Evolutionary conservation across 1,140 invertebrate species (phyloP).

Genomic region (Grapholita molesta): DNA sequence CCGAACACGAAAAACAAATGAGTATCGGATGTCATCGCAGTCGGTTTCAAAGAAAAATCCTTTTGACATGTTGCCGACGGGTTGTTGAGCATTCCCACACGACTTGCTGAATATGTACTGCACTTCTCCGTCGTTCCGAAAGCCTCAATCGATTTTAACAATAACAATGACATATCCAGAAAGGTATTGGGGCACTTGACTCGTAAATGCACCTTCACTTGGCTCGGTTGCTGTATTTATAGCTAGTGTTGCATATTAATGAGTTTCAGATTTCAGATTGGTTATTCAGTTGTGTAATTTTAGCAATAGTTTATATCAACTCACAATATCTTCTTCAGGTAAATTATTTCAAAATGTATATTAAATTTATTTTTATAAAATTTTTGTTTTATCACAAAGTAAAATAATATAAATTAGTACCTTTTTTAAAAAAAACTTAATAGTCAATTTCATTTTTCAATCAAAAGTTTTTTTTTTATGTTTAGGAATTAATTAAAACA

Average conservation of each 20-base stretch:
- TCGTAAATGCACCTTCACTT: not conserved
- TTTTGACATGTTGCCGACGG: constrained; percentile 62
- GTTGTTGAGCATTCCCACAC: constrained; percentile 72
- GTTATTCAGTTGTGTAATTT: not conserved
- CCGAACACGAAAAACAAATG: constrained; percentile 37
- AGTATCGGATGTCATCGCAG: constrained; percentile 55
- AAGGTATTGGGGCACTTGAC: not conserved
- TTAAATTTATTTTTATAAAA: not conserved
- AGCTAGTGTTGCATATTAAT: not conserved
- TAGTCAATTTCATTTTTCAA: not conserved
- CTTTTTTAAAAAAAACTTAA: constrained; percentile 28
- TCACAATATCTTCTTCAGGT: not conserved
- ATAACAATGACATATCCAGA: constrained; percentile 22
- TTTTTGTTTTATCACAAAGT: not conserved
- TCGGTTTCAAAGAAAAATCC: constrained; percentile 57
- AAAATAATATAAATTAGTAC: not conserved
- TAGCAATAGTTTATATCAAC: not conserved
- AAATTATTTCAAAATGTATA: not conserved
- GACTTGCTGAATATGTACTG: constrained; percentile 49
- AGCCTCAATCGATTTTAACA: constrained; percentile 32
- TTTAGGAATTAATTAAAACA: constrained; percentile 29
- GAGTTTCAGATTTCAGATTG: not conserved
- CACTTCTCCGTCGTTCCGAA: constrained; percentile 54
- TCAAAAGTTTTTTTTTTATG: constrained; percentile 5
- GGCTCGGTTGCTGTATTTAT: not conserved